phyloP scores from a whole-genome alignment of 1,140 invertebrate species.

The Protaetia brevitarsis region DNA sequence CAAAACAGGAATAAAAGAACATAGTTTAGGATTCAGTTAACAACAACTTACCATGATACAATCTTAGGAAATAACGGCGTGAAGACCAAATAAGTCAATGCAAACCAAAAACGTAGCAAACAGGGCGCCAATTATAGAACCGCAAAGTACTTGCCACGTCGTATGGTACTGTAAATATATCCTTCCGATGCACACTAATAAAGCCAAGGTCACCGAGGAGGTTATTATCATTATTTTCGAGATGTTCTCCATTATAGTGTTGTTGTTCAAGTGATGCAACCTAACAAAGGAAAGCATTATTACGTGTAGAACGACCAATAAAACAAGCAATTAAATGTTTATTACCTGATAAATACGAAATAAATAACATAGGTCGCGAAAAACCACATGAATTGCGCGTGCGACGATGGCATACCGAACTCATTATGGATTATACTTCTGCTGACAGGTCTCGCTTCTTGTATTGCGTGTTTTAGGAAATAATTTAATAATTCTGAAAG shows the following conservation, averaged over 20 bases:
- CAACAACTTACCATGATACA: slow-evolving; percentile 72
- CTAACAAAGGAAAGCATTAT: slow-evolving; percentile 47
- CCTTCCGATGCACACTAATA: slow-evolving; percentile 65
- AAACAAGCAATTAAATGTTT: neutral
- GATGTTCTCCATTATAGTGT: slow-evolving; percentile 69
- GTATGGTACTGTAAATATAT: slow-evolving; percentile 89
- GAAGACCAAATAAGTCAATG: slow-evolving; percentile 72
- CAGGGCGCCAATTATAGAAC: slow-evolving; percentile 56
- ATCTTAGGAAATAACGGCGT: slow-evolving; percentile 84
- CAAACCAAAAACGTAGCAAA: slow-evolving; percentile 57
- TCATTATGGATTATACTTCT: slow-evolving; percentile 71
- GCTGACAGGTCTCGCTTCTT: slow-evolving; percentile 72
- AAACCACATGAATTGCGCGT: slow-evolving; percentile 92
- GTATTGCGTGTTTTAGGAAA: slow-evolving; percentile 78
- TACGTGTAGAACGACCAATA: neutral
- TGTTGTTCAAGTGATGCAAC: slow-evolving; percentile 77
- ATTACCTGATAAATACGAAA: slow-evolving; percentile 84
- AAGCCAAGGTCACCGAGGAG: slow-evolving; percentile 58
- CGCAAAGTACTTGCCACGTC: slow-evolving; percentile 75
- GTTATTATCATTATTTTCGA: slow-evolving; percentile 68
- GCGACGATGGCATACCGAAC: slow-evolving; percentile 93
- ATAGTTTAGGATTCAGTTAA: too few species aligned
- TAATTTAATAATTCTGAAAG: slow-evolving; percentile 79
- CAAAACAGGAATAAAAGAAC: too few species aligned
- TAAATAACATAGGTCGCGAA: slow-evolving; percentile 82